Base-by-base conservation (phyloP, 1,140 invertebrate genomes). In the Hirudo medicinalis region DNA sequence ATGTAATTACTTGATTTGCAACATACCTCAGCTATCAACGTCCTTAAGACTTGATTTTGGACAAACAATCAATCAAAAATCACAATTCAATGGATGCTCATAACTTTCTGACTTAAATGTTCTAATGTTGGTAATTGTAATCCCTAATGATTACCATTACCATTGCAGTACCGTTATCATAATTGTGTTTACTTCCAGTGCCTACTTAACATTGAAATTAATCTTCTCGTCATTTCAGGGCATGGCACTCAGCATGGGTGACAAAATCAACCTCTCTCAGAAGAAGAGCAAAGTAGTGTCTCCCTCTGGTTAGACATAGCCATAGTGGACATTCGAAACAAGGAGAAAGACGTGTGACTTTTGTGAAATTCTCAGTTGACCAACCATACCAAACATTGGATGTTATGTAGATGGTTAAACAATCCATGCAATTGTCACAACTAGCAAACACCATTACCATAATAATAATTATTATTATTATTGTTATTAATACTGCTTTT, bases 241-340 rank as follows among this genome's bases (percentile, higher is more conserved):
- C 60, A 97, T 97, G 94, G 94, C 94, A 4, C 83, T 97, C 8
- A 94, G 92, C 78, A 86, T 97, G 74, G 94, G 94, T 36, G 93
- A 97, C 80, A 97, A 97, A 83, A 94, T 97, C 74, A 97, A 92
- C 84, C 87, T 89, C 78, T 91, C 91, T 72, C 94, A 97, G 81
- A 82, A 82, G 73, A 76, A 74, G 54, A 67, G 25, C 67, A 69
- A 69, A 63, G 19, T 63, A 0, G 19, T 32, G 9, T 22, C 57
- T 22, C 57, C 57, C 1, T 63, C 57, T 2, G 57, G 57, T 22
- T 63, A 32, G 29, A 25, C 29, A 13, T 22, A 3, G 2, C 6
- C 32, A 36, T 27, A 11, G 11, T 63, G 22, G 19, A 32, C 22
- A 20, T 20, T n/a, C 8, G 0, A 22, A 63, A 63, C 1, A 9